Base-by-base conservation (phyloP, 2,113 vertebrate genomes). In the Ptychochromis oligacanthus region DNA sequence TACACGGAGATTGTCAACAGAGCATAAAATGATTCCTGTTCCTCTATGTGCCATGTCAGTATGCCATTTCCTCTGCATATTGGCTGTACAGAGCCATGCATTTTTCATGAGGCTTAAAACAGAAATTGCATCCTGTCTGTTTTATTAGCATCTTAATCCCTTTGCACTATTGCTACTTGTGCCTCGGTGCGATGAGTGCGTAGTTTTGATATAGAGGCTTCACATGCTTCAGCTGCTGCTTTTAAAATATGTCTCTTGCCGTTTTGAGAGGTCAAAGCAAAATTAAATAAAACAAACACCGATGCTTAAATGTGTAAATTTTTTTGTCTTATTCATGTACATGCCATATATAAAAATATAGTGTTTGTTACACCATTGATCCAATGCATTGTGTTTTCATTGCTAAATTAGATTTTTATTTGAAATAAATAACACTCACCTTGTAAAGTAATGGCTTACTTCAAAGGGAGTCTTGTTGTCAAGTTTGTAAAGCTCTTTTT, bases 71-170 rank as follows among this genome's bases (percentile, higher is more conserved):
- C 85, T 83, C 85, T 84, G 77, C 84, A 88, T 88, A 88, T 87
- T 77, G 62, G 87, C 91, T 88, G 88, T 72, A 85, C 79, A 67
- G 85, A 85, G 80, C 46, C 67, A 93, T 95, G 88, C 93, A 95
- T 95, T 94, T 95, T 96, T 94, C 89, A 94, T 94, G 85, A 90
- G 85, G 87, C 90, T 94, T 93, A 93, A 93, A 90, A 86, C 81
- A 87, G 87, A 78, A 94, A 94, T 92, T 89, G 91, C 91, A 93
- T 94, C 80, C 87, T 88, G 90, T 88, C 90, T 90, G 87, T 92
- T 94, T 94, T 93, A 93, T 95, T 94, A 93, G 90, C 93, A 95
- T 96, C 95, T 95, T 94, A 95, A 95, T 95, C 91, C 94, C 81
- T 84, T 77, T 83, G 82, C 89, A 86, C 89, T 85, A 88, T 89